Evolutionary conservation across 2,797 vertebrate species (phyloP).

Genomic region (Limosa lapponica): DNA sequence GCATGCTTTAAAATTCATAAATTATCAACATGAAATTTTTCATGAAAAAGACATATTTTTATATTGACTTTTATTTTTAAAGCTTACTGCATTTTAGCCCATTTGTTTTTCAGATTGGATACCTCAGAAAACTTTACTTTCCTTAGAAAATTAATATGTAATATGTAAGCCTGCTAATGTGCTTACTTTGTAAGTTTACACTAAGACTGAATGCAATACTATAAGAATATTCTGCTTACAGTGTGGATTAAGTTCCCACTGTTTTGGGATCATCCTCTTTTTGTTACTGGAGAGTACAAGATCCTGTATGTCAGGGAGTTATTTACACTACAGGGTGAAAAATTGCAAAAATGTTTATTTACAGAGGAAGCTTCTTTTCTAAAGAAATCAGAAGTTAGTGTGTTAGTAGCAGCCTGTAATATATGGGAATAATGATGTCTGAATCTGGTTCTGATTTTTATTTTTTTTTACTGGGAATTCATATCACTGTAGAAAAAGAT

Average conservation of each 20-base stretch:
- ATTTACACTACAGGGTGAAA: not conserved
- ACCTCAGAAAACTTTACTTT: not conserved
- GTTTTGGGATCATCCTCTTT: not conserved
- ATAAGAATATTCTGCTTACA: not conserved
- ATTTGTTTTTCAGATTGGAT: not conserved
- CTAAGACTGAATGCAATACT: not conserved
- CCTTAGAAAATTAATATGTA: not conserved
- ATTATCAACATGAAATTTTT: not conserved
- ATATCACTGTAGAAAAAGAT: not conserved
- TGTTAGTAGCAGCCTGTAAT: not conserved
- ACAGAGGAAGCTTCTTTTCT: not conserved
- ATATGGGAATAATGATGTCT: not conserved
- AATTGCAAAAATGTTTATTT: not conserved
- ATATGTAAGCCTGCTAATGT: not conserved
- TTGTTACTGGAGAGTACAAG: not conserved
- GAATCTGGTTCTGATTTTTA: not conserved
- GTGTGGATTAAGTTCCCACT: not conserved
- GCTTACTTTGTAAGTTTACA: not conserved
- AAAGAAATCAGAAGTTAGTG: not conserved
- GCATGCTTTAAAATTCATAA: not conserved
- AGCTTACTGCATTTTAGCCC: not conserved
- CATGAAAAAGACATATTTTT: fast-evolving
- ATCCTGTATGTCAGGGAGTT: not conserved
- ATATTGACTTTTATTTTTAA: not conserved
- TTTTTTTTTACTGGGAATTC: not conserved